These are phyloP conservation scores for Brachionus koreanus DNA, from an alignment of 1,140 invertebrate species.

Conservation along the genomic window DNA sequence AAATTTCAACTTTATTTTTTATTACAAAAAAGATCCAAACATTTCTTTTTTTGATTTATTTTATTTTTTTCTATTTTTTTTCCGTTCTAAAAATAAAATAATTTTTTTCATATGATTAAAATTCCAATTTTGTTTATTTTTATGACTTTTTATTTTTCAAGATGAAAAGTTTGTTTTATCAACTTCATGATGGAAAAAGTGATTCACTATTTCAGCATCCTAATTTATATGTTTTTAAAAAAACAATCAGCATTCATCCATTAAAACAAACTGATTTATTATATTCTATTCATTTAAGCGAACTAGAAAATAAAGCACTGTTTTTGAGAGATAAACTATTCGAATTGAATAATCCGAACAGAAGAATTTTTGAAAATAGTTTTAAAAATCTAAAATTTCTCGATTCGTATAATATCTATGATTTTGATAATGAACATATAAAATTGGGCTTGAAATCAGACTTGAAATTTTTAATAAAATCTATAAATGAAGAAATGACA, in stretches of 20 bases:
- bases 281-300: background rate
- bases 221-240: background rate
- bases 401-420: background rate
- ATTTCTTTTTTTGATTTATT: no score
- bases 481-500: background rate
- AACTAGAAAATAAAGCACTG: background rate
- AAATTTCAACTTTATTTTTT: no score
- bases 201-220: background rate
- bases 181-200: background rate
- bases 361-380: background rate
- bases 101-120: no score
- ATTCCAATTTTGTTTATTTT: no score
- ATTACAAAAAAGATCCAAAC: no score
- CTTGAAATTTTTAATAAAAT: background rate
- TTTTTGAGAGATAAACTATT: background rate
- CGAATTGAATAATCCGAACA: background rate
- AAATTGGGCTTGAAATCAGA: background rate
- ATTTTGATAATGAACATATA: background rate
- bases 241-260: background rate
- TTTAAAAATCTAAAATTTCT: background rate
- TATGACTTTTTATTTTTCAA: no score
- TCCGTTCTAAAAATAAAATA: no score
- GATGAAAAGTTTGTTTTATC: background rate
- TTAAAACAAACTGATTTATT: background rate
- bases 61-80: no score